Evolutionary conservation across 1,140 invertebrate genomes (phyloP).

Genomic region (Cotesia vestalis): DNA sequence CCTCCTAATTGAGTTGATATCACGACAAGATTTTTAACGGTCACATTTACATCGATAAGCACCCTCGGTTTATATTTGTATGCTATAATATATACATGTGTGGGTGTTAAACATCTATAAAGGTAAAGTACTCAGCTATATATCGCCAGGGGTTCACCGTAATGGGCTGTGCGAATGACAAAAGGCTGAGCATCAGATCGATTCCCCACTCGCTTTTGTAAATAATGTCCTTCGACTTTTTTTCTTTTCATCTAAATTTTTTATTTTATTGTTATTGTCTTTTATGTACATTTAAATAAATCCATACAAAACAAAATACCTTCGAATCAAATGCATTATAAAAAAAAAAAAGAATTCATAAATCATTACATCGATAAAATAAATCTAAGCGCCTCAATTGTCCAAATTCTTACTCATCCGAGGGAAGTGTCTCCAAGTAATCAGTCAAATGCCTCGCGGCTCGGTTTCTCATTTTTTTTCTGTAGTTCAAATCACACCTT

Average conservation of each 20-base stretch:
- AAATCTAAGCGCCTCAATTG: too few relatives aligned
- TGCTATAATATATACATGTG: slow-evolving; percentile 8
- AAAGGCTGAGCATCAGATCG: slow-evolving; percentile 31
- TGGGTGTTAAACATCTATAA: slow-evolving; percentile 18
- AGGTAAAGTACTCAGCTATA: background rate
- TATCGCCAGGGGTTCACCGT: slow-evolving; percentile 20
- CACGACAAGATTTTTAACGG: slow-evolving; percentile 28
- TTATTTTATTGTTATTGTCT: background rate
- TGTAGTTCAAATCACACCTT: too few relatives aligned
- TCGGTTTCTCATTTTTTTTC: too few relatives aligned
- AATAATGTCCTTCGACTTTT: slow-evolving; percentile 16
- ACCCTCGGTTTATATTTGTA: slow-evolving; percentile 31
- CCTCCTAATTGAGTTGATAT: slow-evolving; percentile 33
- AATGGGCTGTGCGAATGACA: slow-evolving; percentile 36
- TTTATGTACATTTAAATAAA: too few relatives aligned
- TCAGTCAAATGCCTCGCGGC: too few relatives aligned
- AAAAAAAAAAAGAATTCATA: too few relatives aligned
- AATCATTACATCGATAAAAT: too few relatives aligned
- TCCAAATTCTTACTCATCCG: too few relatives aligned
- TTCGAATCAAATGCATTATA: too few relatives aligned
- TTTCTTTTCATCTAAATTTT: background rate
- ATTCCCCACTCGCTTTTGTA: slow-evolving; percentile 15
- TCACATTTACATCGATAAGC: slow-evolving; percentile 25
- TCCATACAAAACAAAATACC: too few relatives aligned
- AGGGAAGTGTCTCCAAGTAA: too few relatives aligned